Percentiles rank a stretch among this genome's conserved stretches.
Evolutionary conservation across 2,113 vertebrate genomes (phyloP).

Genomic region (Arvicanthis niloticus): DNA sequence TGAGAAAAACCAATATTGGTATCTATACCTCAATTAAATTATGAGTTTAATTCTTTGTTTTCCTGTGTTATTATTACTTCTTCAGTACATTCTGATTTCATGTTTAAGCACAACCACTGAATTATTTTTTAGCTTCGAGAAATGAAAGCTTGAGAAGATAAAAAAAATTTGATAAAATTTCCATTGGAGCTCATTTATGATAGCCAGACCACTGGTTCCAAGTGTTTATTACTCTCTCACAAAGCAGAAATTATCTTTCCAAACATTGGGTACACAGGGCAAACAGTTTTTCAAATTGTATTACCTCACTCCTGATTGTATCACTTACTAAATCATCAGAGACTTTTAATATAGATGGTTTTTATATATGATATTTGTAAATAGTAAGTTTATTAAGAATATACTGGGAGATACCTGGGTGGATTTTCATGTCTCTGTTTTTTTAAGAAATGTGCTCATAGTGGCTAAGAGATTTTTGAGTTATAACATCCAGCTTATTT

Average conservation of each 20-base stretch:
- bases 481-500: neutral
- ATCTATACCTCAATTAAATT: neutral
- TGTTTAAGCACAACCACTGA: neutral
- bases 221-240: neutral
- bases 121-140: constrained; percentile 7
- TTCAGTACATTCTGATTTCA: constrained; percentile 26
- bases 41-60: neutral
- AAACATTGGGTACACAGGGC: fast-evolving
- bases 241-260: neutral
- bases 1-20: neutral
- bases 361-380: neutral
- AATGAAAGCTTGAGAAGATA: constrained; percentile 18
- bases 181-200: neutral
- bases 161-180: neutral
- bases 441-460: neutral
- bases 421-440: neutral
- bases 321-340: neutral
- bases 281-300: neutral
- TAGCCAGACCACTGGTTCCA: neutral
- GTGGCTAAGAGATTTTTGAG: neutral
- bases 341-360: neutral
- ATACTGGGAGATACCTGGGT: neutral
- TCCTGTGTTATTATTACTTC: neutral
- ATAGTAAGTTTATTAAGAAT: constrained; percentile 14
- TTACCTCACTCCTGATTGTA: neutral